Percentiles rank a stretch among this genome's conserved stretches.
These are phyloP conservation scores for Chionodraco myersi DNA, from an alignment of 2,113 vertebrate genomes.

Conservation along the genomic window DNA sequence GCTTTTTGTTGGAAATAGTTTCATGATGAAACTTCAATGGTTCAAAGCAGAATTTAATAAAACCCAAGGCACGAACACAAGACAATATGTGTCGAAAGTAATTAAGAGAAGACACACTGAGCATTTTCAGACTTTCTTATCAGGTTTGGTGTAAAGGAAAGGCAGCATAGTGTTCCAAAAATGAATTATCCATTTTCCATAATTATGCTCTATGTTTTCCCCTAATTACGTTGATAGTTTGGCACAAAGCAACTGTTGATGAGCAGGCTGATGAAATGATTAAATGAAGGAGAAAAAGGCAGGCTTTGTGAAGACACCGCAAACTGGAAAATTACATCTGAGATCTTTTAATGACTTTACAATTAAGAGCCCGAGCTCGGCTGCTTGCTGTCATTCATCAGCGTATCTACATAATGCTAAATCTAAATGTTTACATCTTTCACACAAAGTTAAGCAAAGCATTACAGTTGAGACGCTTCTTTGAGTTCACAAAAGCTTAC, in stretches of 20 bases:
- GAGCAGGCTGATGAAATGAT: conserved; percentile 53
- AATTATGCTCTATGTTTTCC: conserved; percentile 63
- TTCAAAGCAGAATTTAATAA: conserved; percentile 21
- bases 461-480: not conserved
- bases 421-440: conserved; percentile 38
- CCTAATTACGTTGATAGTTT: conserved; percentile 54
- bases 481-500: conserved; percentile 11
- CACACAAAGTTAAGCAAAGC: not conserved
- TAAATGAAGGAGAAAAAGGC: conserved; percentile 56
- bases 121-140: conserved; percentile 19
- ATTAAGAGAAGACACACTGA: conserved; percentile 25
- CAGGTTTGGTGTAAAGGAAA: conserved; percentile 25
- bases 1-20: not conserved
- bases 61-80: conserved; percentile 18
- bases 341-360: conserved; percentile 71
- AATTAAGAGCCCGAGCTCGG: conserved; percentile 57
- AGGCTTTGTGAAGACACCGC: conserved; percentile 58
- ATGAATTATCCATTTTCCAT: conserved; percentile 61
- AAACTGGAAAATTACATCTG: conserved; percentile 71
- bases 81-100: not conserved
- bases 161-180: conserved; percentile 43
- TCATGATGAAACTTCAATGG: conserved; percentile 7
- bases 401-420: conserved; percentile 28
- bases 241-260: conserved; percentile 52
- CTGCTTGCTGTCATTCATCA: conserved; percentile 56